Conservation (phyloP, 1,140 invertebrate species). For the Archegozetes longisetosus region DNA sequence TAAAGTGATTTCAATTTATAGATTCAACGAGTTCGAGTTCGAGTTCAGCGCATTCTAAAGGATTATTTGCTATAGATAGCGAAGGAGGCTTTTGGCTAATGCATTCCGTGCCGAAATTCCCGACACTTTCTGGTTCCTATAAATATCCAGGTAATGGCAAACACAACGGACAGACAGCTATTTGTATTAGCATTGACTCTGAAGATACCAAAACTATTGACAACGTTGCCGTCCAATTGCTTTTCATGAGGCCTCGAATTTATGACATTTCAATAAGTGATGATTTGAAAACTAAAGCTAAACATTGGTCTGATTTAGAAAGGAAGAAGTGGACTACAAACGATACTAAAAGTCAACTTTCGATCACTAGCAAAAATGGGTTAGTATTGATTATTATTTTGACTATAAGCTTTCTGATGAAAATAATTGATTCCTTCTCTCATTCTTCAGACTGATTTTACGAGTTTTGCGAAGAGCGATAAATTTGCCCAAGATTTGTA, state of each 20-base stretch:
- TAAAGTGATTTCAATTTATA: background rate
- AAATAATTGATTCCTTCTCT: too few relatives aligned
- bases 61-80: constrained; percentile 51
- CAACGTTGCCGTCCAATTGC: constrained; percentile 39
- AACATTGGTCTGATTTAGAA: constrained; percentile 3
- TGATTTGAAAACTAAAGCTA: constrained; percentile 13
- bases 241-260: constrained; percentile 9
- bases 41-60: constrained; percentile 22
- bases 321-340: background rate
- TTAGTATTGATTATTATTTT: background rate
- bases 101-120: constrained; percentile 76
- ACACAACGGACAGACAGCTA: constrained; percentile 63
- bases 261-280: background rate
- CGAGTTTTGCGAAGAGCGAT: constrained; percentile 58
- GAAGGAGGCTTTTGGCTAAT: constrained; percentile 67
- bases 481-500: constrained; percentile 56
- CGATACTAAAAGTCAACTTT: background rate
- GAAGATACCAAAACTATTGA: constrained; percentile 37
- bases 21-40: background rate
- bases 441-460: too few relatives aligned
- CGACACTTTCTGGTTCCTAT: constrained; percentile 40
- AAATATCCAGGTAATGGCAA: constrained; percentile 51
- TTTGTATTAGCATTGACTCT: constrained; percentile 57
- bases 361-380: background rate
- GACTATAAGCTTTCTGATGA: background rate